Evolutionary conservation across 2,113 vertebrate genomes (phyloP).

Genomic region (Clupea harengus): DNA sequence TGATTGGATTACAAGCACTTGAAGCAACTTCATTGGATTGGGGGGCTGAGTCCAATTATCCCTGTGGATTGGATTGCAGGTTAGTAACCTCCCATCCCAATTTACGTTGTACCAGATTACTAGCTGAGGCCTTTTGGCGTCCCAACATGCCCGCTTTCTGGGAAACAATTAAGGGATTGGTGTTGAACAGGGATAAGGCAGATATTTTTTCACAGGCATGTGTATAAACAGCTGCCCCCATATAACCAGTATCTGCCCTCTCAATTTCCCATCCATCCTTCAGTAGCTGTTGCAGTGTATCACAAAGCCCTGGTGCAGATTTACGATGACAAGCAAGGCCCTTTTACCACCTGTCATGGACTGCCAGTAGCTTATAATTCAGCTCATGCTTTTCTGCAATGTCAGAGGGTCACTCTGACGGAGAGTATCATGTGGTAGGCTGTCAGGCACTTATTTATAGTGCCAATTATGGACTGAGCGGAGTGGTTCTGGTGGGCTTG

Average conservation of each 20-base stretch:
- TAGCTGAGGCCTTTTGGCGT: conserved; percentile 55
- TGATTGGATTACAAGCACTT: conserved; percentile 78
- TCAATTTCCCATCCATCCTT: neutral
- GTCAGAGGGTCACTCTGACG: conserved; percentile 36
- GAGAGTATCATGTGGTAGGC: conserved; percentile 36
- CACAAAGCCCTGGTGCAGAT: conserved; percentile 26
- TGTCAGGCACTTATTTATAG: conserved; percentile 36
- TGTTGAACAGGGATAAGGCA: conserved; percentile 45
- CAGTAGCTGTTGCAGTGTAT: neutral
- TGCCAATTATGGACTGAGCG: conserved; percentile 38
- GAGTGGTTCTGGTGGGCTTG: conserved; percentile 10
- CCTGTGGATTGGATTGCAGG: conserved; percentile 64
- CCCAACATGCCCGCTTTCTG: conserved; percentile 35
- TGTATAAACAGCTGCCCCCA: conserved; percentile 16
- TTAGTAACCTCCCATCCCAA: conserved; percentile 64
- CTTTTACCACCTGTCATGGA: conserved; percentile 32
- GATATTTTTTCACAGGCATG: conserved; percentile 43
- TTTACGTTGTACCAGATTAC: conserved; percentile 62
- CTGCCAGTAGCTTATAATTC: conserved; percentile 35
- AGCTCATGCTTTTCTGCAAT: conserved; percentile 27
- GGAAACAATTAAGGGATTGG: conserved; percentile 53
- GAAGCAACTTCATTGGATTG: conserved; percentile 69
- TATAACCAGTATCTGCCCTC: neutral
- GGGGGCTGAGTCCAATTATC: conserved; percentile 66
- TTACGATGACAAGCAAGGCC: conserved; percentile 27